Conservation (phyloP, 2,113 vertebrate genomes). For the Laticauda laticaudata region DNA sequence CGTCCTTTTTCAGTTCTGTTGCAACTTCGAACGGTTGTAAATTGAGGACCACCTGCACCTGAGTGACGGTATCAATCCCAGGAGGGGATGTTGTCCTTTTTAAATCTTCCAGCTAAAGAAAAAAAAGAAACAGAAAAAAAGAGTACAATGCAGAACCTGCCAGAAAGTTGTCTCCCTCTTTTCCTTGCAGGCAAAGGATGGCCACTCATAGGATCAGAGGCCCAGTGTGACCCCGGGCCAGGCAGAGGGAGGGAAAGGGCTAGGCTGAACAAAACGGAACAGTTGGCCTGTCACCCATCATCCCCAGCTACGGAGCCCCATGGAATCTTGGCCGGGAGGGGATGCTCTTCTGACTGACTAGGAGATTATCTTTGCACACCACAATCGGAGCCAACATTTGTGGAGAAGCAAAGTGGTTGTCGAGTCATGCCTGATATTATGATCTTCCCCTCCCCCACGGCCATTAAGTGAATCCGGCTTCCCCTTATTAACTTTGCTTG, state of each 20-base stretch:
- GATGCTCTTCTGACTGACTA: no score
- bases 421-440: background rate
- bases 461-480: background rate
- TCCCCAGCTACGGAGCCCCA: background rate
- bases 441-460: background rate
- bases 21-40: no score
- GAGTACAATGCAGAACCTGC: background rate
- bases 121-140: background rate
- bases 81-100: background rate
- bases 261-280: no score
- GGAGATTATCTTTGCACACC: background rate
- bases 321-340: background rate
- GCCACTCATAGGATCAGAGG: background rate
- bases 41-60: no score
- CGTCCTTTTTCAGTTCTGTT: no score
- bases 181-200: background rate
- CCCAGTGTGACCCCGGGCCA: background rate
- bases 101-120: background rate
- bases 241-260: background rate
- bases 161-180: background rate
- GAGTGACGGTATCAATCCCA: background rate
- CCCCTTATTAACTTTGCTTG: background rate
- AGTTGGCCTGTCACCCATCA: background rate
- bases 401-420: background rate
- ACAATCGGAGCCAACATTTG: background rate